Base-by-base conservation (phyloP, 1,140 invertebrate genomes). In the Spodoptera litura region DNA sequence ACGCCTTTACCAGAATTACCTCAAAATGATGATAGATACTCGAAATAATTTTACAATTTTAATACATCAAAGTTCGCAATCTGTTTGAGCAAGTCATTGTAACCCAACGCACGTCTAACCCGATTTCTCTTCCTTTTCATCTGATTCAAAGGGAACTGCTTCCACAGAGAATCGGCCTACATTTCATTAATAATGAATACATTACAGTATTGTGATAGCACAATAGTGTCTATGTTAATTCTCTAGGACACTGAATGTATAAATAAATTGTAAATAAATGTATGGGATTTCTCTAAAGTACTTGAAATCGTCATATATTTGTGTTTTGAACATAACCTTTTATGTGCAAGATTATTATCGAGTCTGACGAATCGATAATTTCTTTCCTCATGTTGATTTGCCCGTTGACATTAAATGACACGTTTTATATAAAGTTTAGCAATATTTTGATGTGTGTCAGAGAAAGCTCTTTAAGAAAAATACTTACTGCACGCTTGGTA, bases 91-190 rank as follows among this genome's bases (percentile, higher is more conserved):
- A 8, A 12, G 20, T 49, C 44, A 76, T 56, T 56, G 64, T 59
- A 10, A 49, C 44, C 52, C 51, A 9, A 31, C 35, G 68, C 74
- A 77, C 76, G 76, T 72, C 38, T 73, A 83, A 77, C 76, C 81
- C 53, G 76, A 83, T 83, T 83, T 83, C 79, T 62, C 76, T 73
- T 78, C 79, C 76, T 78, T 83, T 72, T 80, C 78, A 78, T 79
- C 64, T 44, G 71, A 78, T 78, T 80, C 73, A 80, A 76, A 78
- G 77, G 72, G 74, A 76, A 27, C 61, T 51, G 31, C 68, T 55
- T 31, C 58, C 20, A 66, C 61, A 38, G 61, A 76, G 61, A 66
- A 76, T 66, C 52, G 61, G 35, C 52, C 74, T 66, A 76, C 61
- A 76, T 76, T 76, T 55, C 59, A 49, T 76, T 66, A 56, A 55